Conservation (phyloP, 2,888 invertebrate genomes). For the Cyrtodaria siliqua region DNA sequence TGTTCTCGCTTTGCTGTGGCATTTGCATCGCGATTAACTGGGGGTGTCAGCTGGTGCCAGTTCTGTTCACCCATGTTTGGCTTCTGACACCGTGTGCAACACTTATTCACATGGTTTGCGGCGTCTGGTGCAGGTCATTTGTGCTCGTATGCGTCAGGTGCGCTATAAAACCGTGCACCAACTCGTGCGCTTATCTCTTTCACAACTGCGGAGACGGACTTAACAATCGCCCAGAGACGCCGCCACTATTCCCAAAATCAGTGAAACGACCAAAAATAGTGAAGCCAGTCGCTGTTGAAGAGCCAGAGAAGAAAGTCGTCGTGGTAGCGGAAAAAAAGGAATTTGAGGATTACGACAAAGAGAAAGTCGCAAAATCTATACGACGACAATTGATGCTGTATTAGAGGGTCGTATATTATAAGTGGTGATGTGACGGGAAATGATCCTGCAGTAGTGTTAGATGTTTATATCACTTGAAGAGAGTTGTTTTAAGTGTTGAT, state of each 20-base stretch:
- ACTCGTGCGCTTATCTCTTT: slow-evolving; percentile 31
- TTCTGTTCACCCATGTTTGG: slow-evolving; percentile 45
- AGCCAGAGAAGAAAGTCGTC: slow-evolving; percentile 8
- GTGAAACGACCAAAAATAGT: background rate
- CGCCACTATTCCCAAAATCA: slow-evolving; percentile 39
- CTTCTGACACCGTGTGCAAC: slow-evolving; percentile 35
- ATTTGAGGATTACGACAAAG: slow-evolving; percentile 46
- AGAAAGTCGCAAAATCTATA: slow-evolving; percentile 40
- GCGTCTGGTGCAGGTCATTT: slow-evolving; percentile 35
- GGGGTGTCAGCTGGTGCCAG: slow-evolving; percentile 49
- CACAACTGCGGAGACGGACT: slow-evolving; percentile 33
- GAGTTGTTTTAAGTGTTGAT: no score
- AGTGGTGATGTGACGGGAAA: no score
- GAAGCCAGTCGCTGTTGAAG: slow-evolving; percentile 4
- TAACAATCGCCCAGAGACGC: slow-evolving; percentile 27
- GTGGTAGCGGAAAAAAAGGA: background rate
- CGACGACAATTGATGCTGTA: slow-evolving; percentile 42
- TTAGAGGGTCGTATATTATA: no score
- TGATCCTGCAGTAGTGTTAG: no score
- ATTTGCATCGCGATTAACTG: slow-evolving; percentile 52
- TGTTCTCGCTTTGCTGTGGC: slow-evolving; percentile 36
- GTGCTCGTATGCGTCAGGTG: slow-evolving; percentile 28
- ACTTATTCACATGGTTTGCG: slow-evolving; percentile 21
- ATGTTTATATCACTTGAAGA: no score
- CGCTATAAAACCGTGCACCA: slow-evolving; percentile 25